These are phyloP conservation scores for Wiebesia pumilae DNA, from an alignment of 1,140 invertebrate genomes.

Conservation along the genomic window DNA sequence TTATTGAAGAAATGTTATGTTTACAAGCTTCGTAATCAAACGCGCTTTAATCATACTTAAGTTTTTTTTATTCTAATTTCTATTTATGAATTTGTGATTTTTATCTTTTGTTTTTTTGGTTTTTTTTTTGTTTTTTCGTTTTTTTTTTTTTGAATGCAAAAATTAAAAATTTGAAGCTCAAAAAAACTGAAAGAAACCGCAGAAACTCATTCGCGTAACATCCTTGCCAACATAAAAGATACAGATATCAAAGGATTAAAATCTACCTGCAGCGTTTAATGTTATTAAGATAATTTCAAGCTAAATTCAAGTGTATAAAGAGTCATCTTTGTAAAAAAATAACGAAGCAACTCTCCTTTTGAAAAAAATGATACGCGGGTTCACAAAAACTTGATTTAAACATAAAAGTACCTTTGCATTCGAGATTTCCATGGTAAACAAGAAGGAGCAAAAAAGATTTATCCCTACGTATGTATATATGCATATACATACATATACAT, in stretches of 20 bases:
- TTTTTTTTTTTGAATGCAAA: background rate
- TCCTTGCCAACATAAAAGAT: background rate
- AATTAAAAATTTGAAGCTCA: background rate
- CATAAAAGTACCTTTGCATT: background rate
- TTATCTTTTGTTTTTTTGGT: no score
- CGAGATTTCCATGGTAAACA: constrained; percentile 1
- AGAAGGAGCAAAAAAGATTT: background rate
- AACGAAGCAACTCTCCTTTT: background rate
- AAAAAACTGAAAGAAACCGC: constrained; percentile 1
- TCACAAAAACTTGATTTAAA: background rate
- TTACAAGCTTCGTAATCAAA: no score
- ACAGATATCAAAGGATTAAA: constrained; percentile 14
- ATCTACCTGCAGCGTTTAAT: background rate
- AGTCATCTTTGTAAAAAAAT: background rate
- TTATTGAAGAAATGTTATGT: no score
- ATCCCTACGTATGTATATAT: no score
- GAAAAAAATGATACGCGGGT: background rate
- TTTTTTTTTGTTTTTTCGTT: no score
- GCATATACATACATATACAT: no score
- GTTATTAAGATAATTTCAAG: constrained; percentile 10
- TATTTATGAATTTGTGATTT: background rate
- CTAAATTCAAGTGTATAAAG: background rate
- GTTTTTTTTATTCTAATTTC: background rate
- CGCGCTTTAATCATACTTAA: background rate
- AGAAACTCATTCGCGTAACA: background rate